These are phyloP conservation scores for Steinernema scapterisci DNA, from an alignment of 2,888 invertebrate genomes.

Conservation along the genomic window DNA sequence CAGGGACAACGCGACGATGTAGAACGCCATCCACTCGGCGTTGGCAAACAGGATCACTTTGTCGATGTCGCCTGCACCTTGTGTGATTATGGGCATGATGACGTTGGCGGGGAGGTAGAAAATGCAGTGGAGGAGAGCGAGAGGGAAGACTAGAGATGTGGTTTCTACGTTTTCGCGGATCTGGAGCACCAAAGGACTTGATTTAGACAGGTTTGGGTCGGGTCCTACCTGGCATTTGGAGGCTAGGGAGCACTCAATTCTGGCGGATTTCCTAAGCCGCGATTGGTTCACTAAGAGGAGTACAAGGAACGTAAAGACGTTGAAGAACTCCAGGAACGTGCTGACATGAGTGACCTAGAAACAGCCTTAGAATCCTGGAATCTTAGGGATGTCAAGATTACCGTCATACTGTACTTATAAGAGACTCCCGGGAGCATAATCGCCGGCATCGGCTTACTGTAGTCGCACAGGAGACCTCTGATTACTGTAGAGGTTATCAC, in stretches of 20 bases:
- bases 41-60: not conserved
- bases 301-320: not conserved
- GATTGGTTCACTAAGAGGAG: not conserved
- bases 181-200: not conserved
- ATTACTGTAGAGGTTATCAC: not conserved
- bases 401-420: not conserved
- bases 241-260: not conserved
- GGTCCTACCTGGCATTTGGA: conserved; percentile 4
- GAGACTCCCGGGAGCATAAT: not conserved
- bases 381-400: not conserved
- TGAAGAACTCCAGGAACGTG: not conserved
- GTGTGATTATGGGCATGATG: not conserved
- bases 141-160: not conserved
- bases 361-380: no score
- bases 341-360: not conserved
- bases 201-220: not conserved
- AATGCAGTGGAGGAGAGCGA: conserved; percentile 7
- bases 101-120: not conserved
- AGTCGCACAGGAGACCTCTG: not conserved
- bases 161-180: not conserved
- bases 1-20: conserved; percentile 4
- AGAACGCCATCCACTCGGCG: conserved; percentile 7
- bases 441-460: not conserved
- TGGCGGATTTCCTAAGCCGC: not conserved
- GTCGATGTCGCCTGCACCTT: not conserved